Evolutionary conservation across 2,797 vertebrate genomes (phyloP), one percentile per base, ranked within the genome.

Genomic region (Sarcoramphus papa): DNA sequence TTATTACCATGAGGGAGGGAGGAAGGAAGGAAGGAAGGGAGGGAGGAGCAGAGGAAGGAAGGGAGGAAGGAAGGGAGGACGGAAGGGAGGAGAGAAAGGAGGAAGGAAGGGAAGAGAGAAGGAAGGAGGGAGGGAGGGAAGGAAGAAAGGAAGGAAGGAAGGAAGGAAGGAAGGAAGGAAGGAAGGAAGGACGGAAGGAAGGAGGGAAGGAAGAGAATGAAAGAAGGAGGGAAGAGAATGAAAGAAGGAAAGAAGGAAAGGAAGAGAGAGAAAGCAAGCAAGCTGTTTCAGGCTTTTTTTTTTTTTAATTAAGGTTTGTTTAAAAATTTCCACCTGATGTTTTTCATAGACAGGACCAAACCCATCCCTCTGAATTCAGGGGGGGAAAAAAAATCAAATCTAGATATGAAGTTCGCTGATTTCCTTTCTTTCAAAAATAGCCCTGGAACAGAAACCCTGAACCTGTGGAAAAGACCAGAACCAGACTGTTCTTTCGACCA

Each of bases 171-270:
- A 21, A 12, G 4, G 20, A 21, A 30, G 25, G 5, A 33, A 8
- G 11, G 28, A 33, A 30, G 9, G 10, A 7, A 48, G 24, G 4
- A 21, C 30, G 24, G 4, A 20, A 37, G 19, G 2, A 64, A 50
- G 5, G 1, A 48, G 40, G 20, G 6, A 24, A n/a, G 7, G 2
- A 27, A 28, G 11, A 2, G 17, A 9, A 21, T 37, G 2, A 10
- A 11, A 3, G 4, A 33, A 35, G 33, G 2, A 7, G 47, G 35
- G 22, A 17, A 23, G 3, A 22, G 8, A 8, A 11, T 11, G 11
- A 8, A 22, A 7, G 4, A 7, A 31, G 5, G 5, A 23, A 21
- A 5, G 5, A 1, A 10, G 2, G 27, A 5, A 20, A 18, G 14
- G 7, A 10, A 25, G 6, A 54, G 18, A 6, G 15, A 65, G 27